Percentiles rank a stretch among this genome's conserved stretches.
Conservation (phyloP, 1,140 invertebrate genomes). For the Apis cerana region DNA sequence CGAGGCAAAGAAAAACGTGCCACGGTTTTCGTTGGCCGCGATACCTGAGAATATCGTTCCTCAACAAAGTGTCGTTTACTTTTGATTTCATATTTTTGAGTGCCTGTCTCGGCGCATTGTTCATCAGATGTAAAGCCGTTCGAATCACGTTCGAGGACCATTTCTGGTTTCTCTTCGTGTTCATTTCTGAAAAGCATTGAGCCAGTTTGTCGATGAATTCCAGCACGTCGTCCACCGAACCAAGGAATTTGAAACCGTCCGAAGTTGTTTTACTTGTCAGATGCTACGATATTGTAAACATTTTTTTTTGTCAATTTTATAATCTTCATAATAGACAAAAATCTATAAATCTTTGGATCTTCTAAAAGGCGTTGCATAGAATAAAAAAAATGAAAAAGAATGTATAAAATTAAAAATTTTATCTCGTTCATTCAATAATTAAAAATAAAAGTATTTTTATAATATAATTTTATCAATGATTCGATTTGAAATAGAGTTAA, state of each 20-base stretch:
- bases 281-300: background rate
- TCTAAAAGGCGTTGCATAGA: too few species aligned
- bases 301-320: background rate
- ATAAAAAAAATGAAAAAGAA: too few species aligned
- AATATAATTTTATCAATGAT: too few species aligned
- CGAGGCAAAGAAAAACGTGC: constrained; percentile 51
- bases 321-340: too few species aligned
- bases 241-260: constrained; percentile 37
- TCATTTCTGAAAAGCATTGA: constrained; percentile 12
- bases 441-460: too few species aligned
- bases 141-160: constrained; percentile 21
- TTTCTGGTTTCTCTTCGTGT: background rate
- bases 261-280: too few species aligned
- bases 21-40: constrained; percentile 10
- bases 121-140: constrained; percentile 31
- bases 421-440: too few species aligned
- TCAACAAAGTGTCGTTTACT: background rate
- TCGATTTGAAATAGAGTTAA: too few species aligned
- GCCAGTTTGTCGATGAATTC: constrained; percentile 34
- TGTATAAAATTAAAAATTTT: too few species aligned
- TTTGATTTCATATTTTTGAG: background rate
- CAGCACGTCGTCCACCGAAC: constrained; percentile 13
- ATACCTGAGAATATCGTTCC: background rate
- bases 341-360: too few species aligned
- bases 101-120: constrained; percentile 11